These are phyloP conservation scores for Oryzias javanicus DNA, from an alignment of 2,113 vertebrate genomes.

Conservation along the genomic window DNA sequence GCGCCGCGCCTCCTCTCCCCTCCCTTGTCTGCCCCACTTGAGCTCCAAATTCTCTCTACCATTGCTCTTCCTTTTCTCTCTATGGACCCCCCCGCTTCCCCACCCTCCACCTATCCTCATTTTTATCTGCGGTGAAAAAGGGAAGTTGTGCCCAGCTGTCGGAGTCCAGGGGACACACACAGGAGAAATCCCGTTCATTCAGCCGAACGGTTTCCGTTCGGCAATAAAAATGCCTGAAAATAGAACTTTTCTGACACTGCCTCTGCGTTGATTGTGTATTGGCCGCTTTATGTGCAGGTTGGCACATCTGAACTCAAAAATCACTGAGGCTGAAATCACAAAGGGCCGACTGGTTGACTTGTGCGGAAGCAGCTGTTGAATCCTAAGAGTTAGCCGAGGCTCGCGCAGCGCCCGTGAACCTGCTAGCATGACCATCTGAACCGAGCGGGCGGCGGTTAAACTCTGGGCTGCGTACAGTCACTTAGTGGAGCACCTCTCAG, in stretches of 20 bases:
- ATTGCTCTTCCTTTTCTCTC: slow-evolving; percentile 41
- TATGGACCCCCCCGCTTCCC: slow-evolving; percentile 1
- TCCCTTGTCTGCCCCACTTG: slow-evolving; percentile 58
- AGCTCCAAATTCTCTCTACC: slow-evolving; percentile 49
- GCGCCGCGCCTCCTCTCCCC: slow-evolving; percentile 43
- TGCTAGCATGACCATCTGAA: slow-evolving; percentile 50
- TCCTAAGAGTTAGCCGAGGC: slow-evolving; percentile 44
- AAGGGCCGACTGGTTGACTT: slow-evolving; percentile 61
- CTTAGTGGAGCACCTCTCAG: slow-evolving; percentile 62
- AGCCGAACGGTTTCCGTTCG: too few relatives aligned
- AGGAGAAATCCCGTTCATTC: too few relatives aligned
- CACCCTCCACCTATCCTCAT: slow-evolving; percentile 38
- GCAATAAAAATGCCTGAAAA: background rate
- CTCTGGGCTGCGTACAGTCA: slow-evolving; percentile 44
- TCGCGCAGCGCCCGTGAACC: slow-evolving; percentile 28
- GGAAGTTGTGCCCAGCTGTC: slow-evolving; percentile 54
- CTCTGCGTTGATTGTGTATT: slow-evolving; percentile 16
- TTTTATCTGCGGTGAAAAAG: slow-evolving; percentile 62
- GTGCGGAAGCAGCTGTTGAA: slow-evolving; percentile 46
- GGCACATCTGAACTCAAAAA: slow-evolving; percentile 54
- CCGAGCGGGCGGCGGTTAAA: slow-evolving; percentile 45
- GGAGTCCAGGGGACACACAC: slow-evolving; percentile 39
- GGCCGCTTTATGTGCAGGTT: slow-evolving; percentile 44
- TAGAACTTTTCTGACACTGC: background rate
- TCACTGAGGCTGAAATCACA: slow-evolving; percentile 73